These are phyloP conservation scores for Tanypteryx hageni DNA, from an alignment of 2,888 invertebrate species.

Conservation along the genomic window DNA sequence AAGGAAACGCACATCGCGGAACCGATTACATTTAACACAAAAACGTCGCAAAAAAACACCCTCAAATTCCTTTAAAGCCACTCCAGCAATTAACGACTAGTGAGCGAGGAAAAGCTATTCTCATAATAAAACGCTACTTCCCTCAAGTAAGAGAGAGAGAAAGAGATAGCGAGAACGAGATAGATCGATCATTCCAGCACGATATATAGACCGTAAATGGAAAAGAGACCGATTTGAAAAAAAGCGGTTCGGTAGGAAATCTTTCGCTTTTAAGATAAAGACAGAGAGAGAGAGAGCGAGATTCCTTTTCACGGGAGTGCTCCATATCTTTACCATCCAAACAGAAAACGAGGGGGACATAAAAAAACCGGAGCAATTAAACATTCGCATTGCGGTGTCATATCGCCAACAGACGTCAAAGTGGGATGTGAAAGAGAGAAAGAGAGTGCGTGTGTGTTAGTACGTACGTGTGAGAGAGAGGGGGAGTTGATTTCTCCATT, in stretches of 20 bases:
- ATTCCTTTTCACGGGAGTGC: too few relatives aligned
- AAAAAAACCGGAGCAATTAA: neutral
- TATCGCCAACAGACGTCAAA: neutral
- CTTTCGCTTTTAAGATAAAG: neutral
- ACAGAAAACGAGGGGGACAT: neutral
- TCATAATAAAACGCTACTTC: neutral
- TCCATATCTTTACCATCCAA: too few relatives aligned
- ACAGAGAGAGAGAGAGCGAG: neutral
- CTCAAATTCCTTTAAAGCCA: neutral
- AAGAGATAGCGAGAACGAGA: neutral
- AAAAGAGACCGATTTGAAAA: neutral
- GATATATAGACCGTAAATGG: neutral
- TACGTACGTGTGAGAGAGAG: neutral
- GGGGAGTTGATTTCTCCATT: constrained; percentile 50
- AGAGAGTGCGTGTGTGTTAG: neutral
- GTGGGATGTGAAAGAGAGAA: neutral
- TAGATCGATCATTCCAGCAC: neutral
- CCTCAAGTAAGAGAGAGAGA: neutral
- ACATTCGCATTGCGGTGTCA: neutral
- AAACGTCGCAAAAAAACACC: neutral
- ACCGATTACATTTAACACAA: too few relatives aligned
- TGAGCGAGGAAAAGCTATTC: neutral
- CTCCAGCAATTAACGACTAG: neutral
- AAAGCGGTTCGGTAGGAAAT: neutral
- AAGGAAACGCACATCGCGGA: too few relatives aligned